Evolutionary conservation across 2,113 vertebrate species (phyloP).

Genomic region (Meleagris gallopavo): DNA sequence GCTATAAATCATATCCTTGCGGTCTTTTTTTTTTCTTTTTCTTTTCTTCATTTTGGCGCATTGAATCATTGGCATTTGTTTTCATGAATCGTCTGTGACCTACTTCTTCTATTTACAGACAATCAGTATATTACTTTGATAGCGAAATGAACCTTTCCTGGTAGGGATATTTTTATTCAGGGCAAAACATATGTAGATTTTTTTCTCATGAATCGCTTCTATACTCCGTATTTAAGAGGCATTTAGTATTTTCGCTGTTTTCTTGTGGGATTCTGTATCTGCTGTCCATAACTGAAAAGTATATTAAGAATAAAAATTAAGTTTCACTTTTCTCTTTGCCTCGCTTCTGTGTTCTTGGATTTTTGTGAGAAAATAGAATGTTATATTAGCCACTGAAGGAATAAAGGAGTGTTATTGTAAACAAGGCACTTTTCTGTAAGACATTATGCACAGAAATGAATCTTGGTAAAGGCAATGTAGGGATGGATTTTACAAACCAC

Average conservation of each 20-base stretch:
- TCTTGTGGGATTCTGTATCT: neutral
- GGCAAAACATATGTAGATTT: neutral
- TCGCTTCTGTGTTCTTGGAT: neutral
- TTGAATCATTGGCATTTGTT: slow-evolving; percentile 72
- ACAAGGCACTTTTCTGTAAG: neutral
- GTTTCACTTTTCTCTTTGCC: neutral
- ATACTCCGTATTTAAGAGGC: neutral
- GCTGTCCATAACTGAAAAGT: neutral
- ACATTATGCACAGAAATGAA: neutral
- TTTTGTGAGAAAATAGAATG: neutral
- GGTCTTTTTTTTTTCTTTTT: slow-evolving; percentile 17
- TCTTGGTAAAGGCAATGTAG: neutral
- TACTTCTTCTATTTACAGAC: slow-evolving; percentile 64
- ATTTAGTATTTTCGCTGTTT: neutral
- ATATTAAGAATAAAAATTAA: neutral
- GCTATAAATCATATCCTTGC: slow-evolving; percentile 52
- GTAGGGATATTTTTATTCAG: neutral
- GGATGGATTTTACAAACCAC: neutral
- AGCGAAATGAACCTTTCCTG: neutral
- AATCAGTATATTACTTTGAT: slow-evolving; percentile 28
- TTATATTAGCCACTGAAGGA: rapidly evolving
- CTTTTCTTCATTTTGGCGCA: slow-evolving; percentile 6
- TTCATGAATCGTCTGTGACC: slow-evolving; percentile 73
- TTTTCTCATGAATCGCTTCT: neutral
- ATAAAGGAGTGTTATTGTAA: neutral